These are phyloP conservation scores for Loriculus beryllinus DNA, from an alignment of 2,797 vertebrate species.

Conservation along the genomic window DNA sequence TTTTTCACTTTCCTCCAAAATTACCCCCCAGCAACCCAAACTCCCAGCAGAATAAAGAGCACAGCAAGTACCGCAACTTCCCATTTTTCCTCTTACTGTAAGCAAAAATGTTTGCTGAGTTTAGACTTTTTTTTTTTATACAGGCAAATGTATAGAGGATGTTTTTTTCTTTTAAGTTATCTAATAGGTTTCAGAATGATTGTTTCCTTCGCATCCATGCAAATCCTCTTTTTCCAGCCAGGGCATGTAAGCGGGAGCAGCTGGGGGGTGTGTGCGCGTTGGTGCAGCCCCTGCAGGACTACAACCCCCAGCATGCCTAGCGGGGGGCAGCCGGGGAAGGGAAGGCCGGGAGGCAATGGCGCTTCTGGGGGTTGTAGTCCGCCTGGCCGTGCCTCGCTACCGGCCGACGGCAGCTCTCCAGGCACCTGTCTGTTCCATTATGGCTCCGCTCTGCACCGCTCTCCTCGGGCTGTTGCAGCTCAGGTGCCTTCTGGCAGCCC, in stretches of 20 bases:
- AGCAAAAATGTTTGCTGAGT: not conserved
- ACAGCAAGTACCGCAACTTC: not conserved
- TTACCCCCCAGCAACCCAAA: not conserved
- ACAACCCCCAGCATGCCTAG: not conserved
- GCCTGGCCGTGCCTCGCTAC: fast-evolving
- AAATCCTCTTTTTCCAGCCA: not conserved
- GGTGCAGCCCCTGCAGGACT: not conserved
- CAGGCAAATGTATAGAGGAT: not conserved
- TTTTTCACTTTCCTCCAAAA: not conserved
- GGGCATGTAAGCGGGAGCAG: fast-evolving
- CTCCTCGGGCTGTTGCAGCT: not conserved
- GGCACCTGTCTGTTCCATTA: not conserved
- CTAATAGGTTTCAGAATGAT: not conserved
- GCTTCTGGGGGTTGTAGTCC: constrained; percentile 47
- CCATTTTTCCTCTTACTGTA: not conserved
- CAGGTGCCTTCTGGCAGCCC: not conserved
- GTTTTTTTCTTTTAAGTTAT: not conserved
- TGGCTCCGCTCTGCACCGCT: not conserved
- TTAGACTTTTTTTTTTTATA: not conserved
- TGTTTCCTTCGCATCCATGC: not conserved
- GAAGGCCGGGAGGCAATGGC: fast-evolving
- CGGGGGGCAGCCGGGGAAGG: fast-evolving
- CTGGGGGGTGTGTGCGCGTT: fast-evolving
- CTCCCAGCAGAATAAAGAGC: not conserved
- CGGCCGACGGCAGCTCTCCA: not conserved